Evolutionary conservation across 2,797 vertebrate genomes (phyloP), one percentile per base, ranked within the genome.

Genomic region (Gymnothorax javanicus): DNA sequence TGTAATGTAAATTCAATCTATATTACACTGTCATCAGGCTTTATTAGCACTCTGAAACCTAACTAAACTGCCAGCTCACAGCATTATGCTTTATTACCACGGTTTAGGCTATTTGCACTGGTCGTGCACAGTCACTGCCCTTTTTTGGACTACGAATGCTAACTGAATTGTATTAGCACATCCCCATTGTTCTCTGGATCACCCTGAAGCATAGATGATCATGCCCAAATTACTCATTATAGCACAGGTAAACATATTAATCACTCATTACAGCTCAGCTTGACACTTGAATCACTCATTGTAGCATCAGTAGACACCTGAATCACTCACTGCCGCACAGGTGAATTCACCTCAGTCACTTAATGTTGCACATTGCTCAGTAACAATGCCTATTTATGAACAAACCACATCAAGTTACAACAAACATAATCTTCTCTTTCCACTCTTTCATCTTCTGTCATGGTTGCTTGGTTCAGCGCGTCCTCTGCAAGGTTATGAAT

Each of bases 401-500:
- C 54, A 4, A 52, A 79, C 52, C 77, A 81, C 50, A 79, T 20
- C 43, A 52, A 79, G 75, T 15, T 50, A 56, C 50, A 81, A 52
- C 77, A 81, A 81, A 81, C 56, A 56, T 81, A 54, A 81, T 75
- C 77, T 54, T 2, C 50, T n/a, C 77, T 81, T 20, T 23, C 20
- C 52, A 54, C 27, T 50, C 20, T 23, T 33, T 81, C 56, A 81
- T 81, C 50, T 81, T 56, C 20, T 33, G 77, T 81, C 77, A 81
- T 81, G 77, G 52, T 81, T 9, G 25, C 77, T 56, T 81, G 50
- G 43, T 20, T 56, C 50, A 4, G 77, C 77, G 56, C 23, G n/a
- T 81, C 73, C 73, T 17, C 77, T 56, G 17, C n/a, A 54, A 81
- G 5, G 52, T n/a, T 56, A 81, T 81, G 77, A 54, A 81, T 81